Percentiles rank a stretch among this genome's conserved stretches.
Conservation (phyloP, 2,888 invertebrate species). For the Leucoptera coffeella region DNA sequence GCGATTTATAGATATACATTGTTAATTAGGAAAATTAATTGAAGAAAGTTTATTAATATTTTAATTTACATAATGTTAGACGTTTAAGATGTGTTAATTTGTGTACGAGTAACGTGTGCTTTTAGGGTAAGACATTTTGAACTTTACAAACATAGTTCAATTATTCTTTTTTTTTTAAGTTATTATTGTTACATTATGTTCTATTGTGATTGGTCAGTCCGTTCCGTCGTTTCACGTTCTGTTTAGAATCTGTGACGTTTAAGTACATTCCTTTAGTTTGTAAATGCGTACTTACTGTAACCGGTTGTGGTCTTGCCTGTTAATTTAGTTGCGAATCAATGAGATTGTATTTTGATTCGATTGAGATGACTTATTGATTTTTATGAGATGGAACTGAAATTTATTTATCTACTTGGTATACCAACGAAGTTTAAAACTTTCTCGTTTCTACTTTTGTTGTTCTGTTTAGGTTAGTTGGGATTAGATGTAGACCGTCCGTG, state of each 20-base stretch:
- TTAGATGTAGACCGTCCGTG: slow-evolving; percentile 27
- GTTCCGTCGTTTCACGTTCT: slow-evolving; percentile 16
- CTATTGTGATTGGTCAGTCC: slow-evolving; percentile 11
- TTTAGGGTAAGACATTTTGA: no score
- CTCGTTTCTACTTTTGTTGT: slow-evolving; percentile 16
- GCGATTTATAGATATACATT: no score
- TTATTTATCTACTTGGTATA: slow-evolving; percentile 18
- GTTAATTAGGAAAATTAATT: no score
- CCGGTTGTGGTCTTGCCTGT: slow-evolving; percentile 57
- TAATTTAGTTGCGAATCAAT: no score
- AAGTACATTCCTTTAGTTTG: slow-evolving; percentile 45
- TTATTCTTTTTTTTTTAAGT: no score
- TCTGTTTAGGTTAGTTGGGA: slow-evolving; percentile 20
- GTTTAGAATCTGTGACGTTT: not conserved
- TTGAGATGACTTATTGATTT: slow-evolving; percentile 40
- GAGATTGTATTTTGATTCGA: no score
- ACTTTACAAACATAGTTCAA: no score
- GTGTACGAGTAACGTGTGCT: no score
- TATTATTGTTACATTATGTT: no score
- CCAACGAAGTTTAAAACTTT: slow-evolving; percentile 36
- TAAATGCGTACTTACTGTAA: slow-evolving; percentile 50
- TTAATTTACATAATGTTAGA: no score
- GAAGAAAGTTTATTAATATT: no score
- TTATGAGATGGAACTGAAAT: slow-evolving; percentile 44
- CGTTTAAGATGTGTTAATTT: no score